Conservation (phyloP, 2,113 vertebrate genomes). For the Alouatta palliata region DNA sequence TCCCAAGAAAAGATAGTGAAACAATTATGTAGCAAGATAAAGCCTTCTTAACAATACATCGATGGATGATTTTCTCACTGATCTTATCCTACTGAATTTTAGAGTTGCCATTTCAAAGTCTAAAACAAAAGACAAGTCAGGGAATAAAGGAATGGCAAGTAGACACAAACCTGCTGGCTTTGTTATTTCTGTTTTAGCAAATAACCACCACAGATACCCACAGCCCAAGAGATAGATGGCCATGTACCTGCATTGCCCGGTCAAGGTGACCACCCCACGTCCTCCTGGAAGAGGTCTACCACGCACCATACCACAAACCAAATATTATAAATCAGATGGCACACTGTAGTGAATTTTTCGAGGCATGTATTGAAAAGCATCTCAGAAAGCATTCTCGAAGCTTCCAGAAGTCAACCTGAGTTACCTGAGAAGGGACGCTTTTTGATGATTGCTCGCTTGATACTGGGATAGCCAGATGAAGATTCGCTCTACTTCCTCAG, state of each 20-base stretch:
- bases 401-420: background rate
- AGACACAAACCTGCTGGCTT: background rate
- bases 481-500: background rate
- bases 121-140: background rate
- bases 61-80: background rate
- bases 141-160: background rate
- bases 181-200: background rate
- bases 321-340: accelerated
- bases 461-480: background rate
- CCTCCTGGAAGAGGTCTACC: background rate
- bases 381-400: background rate
- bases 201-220: accelerated
- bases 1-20: background rate
- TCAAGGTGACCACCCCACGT: accelerated
- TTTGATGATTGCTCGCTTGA: background rate
- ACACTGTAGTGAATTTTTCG: background rate
- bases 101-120: background rate
- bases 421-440: background rate
- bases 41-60: background rate
- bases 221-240: background rate
- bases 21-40: background rate
- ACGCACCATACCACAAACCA: accelerated
- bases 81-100: background rate
- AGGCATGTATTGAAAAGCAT: background rate
- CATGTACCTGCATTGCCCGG: accelerated